Evolutionary conservation across 2,888 invertebrate species (phyloP), one percentile per base, ranked within the genome.

Genomic region (Hylaea fasciaria): DNA sequence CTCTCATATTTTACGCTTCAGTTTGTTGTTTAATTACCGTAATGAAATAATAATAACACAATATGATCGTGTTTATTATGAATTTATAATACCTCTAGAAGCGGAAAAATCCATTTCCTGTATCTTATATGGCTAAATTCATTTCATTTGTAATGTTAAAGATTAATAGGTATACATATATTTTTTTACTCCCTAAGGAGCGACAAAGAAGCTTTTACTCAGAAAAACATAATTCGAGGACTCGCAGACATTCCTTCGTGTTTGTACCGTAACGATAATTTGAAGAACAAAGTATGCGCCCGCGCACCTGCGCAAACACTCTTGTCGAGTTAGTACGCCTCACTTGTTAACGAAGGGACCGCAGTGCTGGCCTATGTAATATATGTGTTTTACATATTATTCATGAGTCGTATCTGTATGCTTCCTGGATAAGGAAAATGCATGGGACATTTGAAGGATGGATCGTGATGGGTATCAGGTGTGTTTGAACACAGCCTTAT

Each of bases 241-340:
- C 17, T 4, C 51, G 56, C 47, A 55, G 59, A 47, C 64, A 70
- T 82, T 80, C 78, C 77, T 74, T 69, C 73, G 73, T 73, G 77
- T 77, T 74, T 74, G 78, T 71, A 76, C 72, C 71, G 69, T 68
- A 68, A 81, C 82, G 90, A 85, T 91, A 91, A 92, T 91, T 88
- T 82, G 66, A 76, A 87, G 87, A 90, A 88, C 89, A 90, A 91
- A 89, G 89, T 82, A 74, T 79, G 80, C 78, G 75, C 74, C 73
- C 71, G 65, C 75, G 82, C 92, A 91, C 89, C 90, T 91, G 91
- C 82, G 80, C 87, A 89, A 90, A 91, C 87, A 90, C 80, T 82
- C 82, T 82, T 81, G 82, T 81, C 81, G 77, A 82, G 82, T 85
- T 85, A 86, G 82, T 83, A 76, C 77, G 66, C 67, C 73, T 73